Percentiles rank a stretch among this genome's conserved stretches.
Conservation (phyloP, 2,888 invertebrate genomes). For the Platerodrilus igneus region DNA sequence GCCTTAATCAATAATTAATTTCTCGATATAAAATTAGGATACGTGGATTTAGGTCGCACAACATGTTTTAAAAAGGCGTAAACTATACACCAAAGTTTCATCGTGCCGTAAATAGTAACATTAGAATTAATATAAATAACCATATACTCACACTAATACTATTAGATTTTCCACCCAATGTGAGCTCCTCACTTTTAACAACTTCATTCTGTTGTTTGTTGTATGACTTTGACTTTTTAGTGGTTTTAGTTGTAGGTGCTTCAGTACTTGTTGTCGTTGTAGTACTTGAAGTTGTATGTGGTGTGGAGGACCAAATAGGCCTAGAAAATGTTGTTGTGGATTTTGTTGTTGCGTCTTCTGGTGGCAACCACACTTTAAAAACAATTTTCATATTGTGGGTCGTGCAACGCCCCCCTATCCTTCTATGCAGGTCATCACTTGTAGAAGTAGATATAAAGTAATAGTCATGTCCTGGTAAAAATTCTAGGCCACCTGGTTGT, state of each 20-base stretch:
- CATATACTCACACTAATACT: slow-evolving; percentile 28
- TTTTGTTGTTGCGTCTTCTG: slow-evolving; percentile 51
- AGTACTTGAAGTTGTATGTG: slow-evolving; percentile 38
- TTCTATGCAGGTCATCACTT: slow-evolving; percentile 84
- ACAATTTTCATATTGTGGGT: slow-evolving; percentile 95
- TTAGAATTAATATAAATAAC: slow-evolving; percentile 34
- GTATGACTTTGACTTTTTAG: slow-evolving; percentile 60
- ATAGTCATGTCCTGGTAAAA: slow-evolving; percentile 90
- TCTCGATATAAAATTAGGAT: slow-evolving; percentile 37
- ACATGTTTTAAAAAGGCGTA: slow-evolving; percentile 21
- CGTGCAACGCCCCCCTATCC: slow-evolving; percentile 88
- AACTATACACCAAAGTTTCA: slow-evolving; percentile 38
- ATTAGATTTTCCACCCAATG: slow-evolving; percentile 55
- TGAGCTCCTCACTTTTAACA: slow-evolving; percentile 88
- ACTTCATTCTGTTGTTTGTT: slow-evolving; percentile 88
- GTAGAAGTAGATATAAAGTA: slow-evolving; percentile 91
- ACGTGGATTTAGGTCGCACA: slow-evolving; percentile 28
- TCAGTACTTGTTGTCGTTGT: slow-evolving; percentile 43
- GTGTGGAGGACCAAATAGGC: slow-evolving; percentile 46
- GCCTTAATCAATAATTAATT: slow-evolving; percentile 37
- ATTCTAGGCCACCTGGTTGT: slow-evolving; percentile 90
- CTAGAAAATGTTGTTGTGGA: slow-evolving; percentile 34
- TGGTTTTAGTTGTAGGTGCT: slow-evolving; percentile 44
- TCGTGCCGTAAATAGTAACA: slow-evolving; percentile 40
- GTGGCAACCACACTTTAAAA: slow-evolving; percentile 74